Evolutionary conservation across 2,113 vertebrate genomes (phyloP).

Genomic region (Cavia porcellus): DNA sequence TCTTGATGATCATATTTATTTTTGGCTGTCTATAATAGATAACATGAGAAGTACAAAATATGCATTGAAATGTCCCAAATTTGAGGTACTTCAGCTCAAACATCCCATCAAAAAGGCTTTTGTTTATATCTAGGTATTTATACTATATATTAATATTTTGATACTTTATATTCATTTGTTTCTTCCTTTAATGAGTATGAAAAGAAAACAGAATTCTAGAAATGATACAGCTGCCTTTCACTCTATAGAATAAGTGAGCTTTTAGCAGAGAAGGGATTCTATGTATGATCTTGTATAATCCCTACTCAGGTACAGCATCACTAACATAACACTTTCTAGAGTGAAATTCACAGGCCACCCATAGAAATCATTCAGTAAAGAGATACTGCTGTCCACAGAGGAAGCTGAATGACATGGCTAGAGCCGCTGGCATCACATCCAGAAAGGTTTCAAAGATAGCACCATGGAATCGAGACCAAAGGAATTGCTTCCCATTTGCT

Average conservation of each 20-base stretch:
- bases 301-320: background rate
- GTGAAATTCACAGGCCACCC: no score
- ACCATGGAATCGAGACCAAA: background rate
- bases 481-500: background rate
- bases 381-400: background rate
- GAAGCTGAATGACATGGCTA: background rate
- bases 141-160: background rate
- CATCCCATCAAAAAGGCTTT: background rate
- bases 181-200: background rate
- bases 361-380: background rate
- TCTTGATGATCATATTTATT: background rate
- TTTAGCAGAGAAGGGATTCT: background rate
- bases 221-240: background rate
- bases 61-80: background rate
- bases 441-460: background rate
- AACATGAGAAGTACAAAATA: conserved; percentile 30
- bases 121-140: background rate
- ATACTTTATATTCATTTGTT: conserved; percentile 9
- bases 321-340: background rate
- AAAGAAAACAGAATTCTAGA: conserved; percentile 7
- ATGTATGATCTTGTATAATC: background rate
- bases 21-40: background rate
- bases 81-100: background rate
- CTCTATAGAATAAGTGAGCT: conserved; percentile 18
- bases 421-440: background rate